Evolutionary conservation across 1,140 invertebrate species (phyloP), one percentile per base, ranked within the genome.

Genomic region (Camponotus pennsylvanicus): DNA sequence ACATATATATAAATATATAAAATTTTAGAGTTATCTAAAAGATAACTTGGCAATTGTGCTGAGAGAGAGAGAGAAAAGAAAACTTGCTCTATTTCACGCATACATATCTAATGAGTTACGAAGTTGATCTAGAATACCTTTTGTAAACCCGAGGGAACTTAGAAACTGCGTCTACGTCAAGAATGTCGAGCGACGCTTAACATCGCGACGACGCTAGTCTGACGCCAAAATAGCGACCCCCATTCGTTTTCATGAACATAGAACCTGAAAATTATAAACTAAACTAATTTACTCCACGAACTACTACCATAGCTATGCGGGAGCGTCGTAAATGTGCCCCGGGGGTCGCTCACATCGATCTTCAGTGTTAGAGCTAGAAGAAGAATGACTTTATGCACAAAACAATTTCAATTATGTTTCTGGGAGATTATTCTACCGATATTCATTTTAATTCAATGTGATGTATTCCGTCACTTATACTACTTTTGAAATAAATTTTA

Each of bases 211-310:
- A 91, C 82, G 86, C 86, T 86, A 75, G 64, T 52, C 89, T 86
- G 91, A 90, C 90, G 88, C 79, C 86, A 59, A 86, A 88, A 88
- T 85, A 87, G 64, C 67, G 37, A 63, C 69, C 71, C 69, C 71
- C 86, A 91, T 92, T 92, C 69, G 87, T 92, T 91, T 85, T 90
- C 89, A 79, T 86, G 83, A 90, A 80, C 83, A 67, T 61, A 45
- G 9, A 83, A 55, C 11, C 37, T 86, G 86, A 85, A 90, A 92
- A 92, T 92, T 92, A 92, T 92, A 90, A 92, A 92, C 89, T 92
- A 92, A 92, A 92, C 91, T 92, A 92, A 91, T 92, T 89, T 92
- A 91, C 86, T 61, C 59, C 40, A 67, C 52, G 45, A 89, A 86
- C 55, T 67, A 77, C 84, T 77, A 34, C 40, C 67, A 70, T 55